phyloP scores from a whole-genome alignment of 2,113 vertebrate genomes.

The Pelobates fuscus region DNA sequence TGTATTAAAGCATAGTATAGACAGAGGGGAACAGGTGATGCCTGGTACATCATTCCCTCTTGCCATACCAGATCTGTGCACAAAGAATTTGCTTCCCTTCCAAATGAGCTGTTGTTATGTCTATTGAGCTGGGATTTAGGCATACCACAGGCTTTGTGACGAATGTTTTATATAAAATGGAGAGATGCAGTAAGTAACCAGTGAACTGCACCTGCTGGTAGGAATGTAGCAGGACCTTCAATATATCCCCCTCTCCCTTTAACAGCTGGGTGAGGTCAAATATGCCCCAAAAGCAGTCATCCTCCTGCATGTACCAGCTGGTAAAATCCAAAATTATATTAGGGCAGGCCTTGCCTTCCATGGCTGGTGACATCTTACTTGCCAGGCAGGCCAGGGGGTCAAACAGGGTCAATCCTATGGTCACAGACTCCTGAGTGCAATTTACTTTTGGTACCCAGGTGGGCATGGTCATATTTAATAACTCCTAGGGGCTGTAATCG shows the following conservation, averaged over 20 bases:
- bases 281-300: background rate
- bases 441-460: no score
- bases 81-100: background rate
- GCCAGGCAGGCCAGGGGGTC: no score
- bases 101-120: slow-evolving; percentile 21
- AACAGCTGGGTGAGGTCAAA: background rate
- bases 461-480: no score
- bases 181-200: slow-evolving; percentile 30
- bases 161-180: slow-evolving; percentile 37
- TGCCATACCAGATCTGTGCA: background rate
- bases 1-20: slow-evolving; percentile 1
- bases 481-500: no score
- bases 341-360: no score
- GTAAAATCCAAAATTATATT: background rate
- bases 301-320: background rate
- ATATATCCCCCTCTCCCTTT: background rate
- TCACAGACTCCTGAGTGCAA: no score
- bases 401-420: no score
- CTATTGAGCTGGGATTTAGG: background rate
- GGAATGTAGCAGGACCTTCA: background rate
- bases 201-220: slow-evolving; percentile 17
- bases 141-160: slow-evolving; percentile 20
- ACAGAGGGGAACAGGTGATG: slow-evolving; percentile 4
- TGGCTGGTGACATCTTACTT: no score
- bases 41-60: no score